Conservation (phyloP, 2,888 invertebrate genomes). For the Nomada ruficornis region DNA sequence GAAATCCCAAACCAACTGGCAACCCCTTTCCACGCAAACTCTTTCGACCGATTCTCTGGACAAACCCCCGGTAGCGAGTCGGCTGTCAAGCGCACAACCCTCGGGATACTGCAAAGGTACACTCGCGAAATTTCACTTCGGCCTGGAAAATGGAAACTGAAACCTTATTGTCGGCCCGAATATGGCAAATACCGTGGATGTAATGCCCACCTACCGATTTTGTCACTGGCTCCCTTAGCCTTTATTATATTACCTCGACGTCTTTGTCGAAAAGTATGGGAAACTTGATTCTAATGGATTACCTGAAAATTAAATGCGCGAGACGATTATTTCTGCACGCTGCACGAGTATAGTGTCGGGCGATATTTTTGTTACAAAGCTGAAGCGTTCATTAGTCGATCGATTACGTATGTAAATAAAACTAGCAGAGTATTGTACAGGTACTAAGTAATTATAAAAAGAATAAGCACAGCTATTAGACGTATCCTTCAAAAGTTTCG, state of each 20-base stretch:
- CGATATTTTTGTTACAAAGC: conserved; percentile 32
- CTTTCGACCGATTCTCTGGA: conserved; percentile 33
- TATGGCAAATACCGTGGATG: background rate
- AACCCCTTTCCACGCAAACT: conserved; percentile 7
- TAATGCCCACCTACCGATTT: conserved; percentile 1
- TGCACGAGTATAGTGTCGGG: conserved; percentile 3
- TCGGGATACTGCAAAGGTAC: conserved; percentile 51
- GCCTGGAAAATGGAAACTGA: conserved; percentile 59
- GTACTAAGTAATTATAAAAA: too few species aligned
- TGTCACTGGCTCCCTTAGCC: background rate
- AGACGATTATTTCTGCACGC: conserved; percentile 1
- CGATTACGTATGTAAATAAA: conserved; percentile 27
- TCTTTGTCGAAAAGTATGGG: too few species aligned
- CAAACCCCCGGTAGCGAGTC: background rate
- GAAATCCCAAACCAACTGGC: conserved; percentile 22
- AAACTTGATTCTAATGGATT: too few species aligned
- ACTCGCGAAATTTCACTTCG: conserved; percentile 60
- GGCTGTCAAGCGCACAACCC: conserved; percentile 66
- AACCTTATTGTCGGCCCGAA: conserved; percentile 44
- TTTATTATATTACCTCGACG: too few species aligned
- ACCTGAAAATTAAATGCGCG: too few species aligned
- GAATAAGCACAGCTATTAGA: too few species aligned
- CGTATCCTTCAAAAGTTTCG: background rate
- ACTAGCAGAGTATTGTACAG: background rate
- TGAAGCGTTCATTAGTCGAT: conserved; percentile 27